A percentile compares a stretch with the other conserved stretches of the same genome.
Evolutionary conservation across 92 coral and sea anemone species (phyloP).

Genomic region (Palythoa grandiflora): DNA sequence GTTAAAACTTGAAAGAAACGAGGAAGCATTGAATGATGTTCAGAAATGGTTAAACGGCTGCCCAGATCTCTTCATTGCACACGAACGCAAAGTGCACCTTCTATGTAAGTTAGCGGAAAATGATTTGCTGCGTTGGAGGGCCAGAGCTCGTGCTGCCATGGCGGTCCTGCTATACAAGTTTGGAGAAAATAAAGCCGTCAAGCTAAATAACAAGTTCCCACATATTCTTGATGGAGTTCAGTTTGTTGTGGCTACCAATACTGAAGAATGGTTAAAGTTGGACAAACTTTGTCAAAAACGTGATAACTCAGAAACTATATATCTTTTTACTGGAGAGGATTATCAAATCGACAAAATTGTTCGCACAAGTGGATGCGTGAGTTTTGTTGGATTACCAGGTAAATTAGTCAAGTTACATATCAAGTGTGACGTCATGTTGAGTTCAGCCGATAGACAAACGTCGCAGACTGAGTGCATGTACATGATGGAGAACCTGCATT

Average conservation of each 20-base stretch:
- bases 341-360: slow-evolving; percentile 10
- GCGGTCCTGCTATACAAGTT: background rate
- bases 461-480: background rate
- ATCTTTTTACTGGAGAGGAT: slow-evolving; percentile 17
- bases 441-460: background rate
- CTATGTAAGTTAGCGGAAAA: slow-evolving; percentile 18
- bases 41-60: background rate
- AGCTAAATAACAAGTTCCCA: background rate
- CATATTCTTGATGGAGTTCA: background rate
- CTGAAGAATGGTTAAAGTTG: background rate
- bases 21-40: background rate
- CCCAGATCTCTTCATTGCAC: slow-evolving; percentile 3
- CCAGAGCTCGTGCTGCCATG: slow-evolving; percentile 36
- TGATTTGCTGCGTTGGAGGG: background rate
- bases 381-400: slow-evolving; percentile 29
- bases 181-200: background rate
- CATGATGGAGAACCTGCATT: background rate
- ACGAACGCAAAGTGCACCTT: background rate
- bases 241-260: background rate
- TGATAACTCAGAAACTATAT: background rate
- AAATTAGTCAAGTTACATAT: background rate
- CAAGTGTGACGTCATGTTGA: background rate
- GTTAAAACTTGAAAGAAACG: background rate
- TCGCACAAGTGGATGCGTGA: background rate
- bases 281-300: background rate